Evolutionary conservation across 2,888 invertebrate species (phyloP), one percentile per base, ranked within the genome.

Genomic region (Microctonus aethiopoides): DNA sequence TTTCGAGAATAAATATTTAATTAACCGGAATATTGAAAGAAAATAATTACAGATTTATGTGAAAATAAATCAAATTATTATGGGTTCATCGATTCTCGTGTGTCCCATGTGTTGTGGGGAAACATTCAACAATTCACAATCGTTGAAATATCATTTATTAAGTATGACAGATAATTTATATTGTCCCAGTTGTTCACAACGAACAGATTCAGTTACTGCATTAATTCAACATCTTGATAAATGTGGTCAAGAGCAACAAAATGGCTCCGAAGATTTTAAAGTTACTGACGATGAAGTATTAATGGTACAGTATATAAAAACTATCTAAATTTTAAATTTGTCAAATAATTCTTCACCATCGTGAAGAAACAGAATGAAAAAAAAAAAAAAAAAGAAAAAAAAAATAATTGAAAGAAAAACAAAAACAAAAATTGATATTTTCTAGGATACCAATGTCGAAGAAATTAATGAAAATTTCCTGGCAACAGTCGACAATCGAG

Each of bases 81-180:
- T 91, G 91, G 90, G 88, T 81, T 88, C 88, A 67, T 78, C 87
- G 81, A 83, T 81, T 77, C 80, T 89, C 80, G 81, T 87, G 74
- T 92, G 92, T 77, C 91, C 92, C 46, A 87, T 92, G 82, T 92
- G 92, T 83, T 92, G 92, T 79, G 89, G 89, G 72, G 89, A 90
- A 81, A 89, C 88, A 68, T 92, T 92, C 87, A 82, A 86, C 72
- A 89, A 89, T 69, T 89, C 89, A 73, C 85, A 89, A 73, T 85
- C 87, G 16, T 81, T 90, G 56, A 89, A 88, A 81, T 86, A 87
- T 79, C 90, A 87, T 86, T 89, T 88, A 76, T 86, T 87, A 78
- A 89, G 84, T 80, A 88, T 92, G 79, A 86, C 88, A 29, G 89
- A 89, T 81, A 91, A 90, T 85, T 81, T 92, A 69, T 86, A 86